These are phyloP conservation scores for Darevskia nairensis DNA, from an alignment of 2,797 vertebrate genomes.

Conservation along the genomic window DNA sequence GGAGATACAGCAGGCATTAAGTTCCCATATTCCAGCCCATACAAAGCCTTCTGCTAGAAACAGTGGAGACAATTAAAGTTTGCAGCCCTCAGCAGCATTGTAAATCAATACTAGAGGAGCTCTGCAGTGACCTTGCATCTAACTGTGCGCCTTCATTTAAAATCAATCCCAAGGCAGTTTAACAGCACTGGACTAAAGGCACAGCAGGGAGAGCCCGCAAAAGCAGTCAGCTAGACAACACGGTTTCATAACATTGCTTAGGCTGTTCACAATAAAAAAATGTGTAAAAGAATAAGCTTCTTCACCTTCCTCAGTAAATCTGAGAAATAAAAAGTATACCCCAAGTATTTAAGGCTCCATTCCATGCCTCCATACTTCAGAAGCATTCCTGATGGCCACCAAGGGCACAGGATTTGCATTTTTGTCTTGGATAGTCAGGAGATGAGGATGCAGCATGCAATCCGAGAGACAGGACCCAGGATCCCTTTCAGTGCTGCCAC, in stretches of 20 bases:
- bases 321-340: neutral
- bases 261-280: slow-evolving; percentile 4
- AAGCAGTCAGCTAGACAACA: slow-evolving; percentile 6
- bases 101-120: slow-evolving; percentile 38
- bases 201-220: accelerated
- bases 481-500: neutral
- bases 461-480: neutral
- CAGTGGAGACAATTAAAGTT: slow-evolving; percentile 5
- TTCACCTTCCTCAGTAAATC: neutral
- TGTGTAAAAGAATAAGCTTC: neutral
- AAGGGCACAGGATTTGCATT: neutral
- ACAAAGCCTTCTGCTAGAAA: neutral
- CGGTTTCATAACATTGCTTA: neutral
- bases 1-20: neutral
- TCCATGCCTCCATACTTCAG: neutral
- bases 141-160: slow-evolving; percentile 33
- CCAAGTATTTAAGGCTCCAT: neutral
- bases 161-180: neutral
- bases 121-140: neutral
- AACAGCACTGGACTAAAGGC: neutral
- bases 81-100: slow-evolving; percentile 32
- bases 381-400: neutral
- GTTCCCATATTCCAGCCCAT: too few relatives aligned
- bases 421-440: neutral
- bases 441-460: neutral